A percentile compares a stretch with the other conserved stretches of the same genome.
Evolutionary conservation across 2,797 vertebrate genomes (phyloP).

Genomic region (Sebastes hubbsi): DNA sequence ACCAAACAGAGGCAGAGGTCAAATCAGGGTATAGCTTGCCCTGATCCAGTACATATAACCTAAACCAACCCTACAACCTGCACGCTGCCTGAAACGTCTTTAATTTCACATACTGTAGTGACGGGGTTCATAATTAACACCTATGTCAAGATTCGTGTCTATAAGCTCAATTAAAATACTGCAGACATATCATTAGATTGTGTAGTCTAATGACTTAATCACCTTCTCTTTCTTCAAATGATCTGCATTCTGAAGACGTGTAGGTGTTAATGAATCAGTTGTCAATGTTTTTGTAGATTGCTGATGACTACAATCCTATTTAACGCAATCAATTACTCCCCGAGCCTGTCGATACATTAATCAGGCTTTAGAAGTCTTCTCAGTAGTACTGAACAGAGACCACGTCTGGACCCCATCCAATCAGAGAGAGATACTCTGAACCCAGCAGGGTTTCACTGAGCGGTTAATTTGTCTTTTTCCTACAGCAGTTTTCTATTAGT

Average conservation of each 20-base stretch:
- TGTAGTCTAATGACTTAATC: neutral
- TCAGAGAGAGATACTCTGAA: conserved; percentile 27
- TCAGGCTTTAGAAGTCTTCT: conserved; percentile 52
- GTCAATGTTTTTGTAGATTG: conserved; percentile 40
- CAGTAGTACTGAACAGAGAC: conserved; percentile 50
- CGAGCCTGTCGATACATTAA: conserved; percentile 56
- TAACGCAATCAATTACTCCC: conserved; percentile 49
- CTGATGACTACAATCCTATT: conserved; percentile 50
- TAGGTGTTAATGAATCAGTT: conserved; percentile 43
- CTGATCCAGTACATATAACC: conserved; percentile 1
- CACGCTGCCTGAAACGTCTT: neutral
- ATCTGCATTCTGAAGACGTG: conserved; percentile 19
- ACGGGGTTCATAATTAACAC: conserved; percentile 12
- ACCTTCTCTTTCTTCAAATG: conserved; percentile 14
- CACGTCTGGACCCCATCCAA: conserved; percentile 32
- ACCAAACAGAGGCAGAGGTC: neutral
- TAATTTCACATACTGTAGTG: neutral
- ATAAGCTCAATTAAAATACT: conserved; percentile 3
- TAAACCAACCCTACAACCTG: neutral
- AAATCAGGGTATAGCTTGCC: neutral
- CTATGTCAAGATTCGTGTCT: conserved; percentile 10
- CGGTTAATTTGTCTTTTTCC: conserved; percentile 39
- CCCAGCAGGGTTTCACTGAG: conserved; percentile 32
- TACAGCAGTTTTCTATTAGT: conserved; percentile 5
- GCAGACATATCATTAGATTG: neutral